Conservation (phyloP, 1,140 invertebrate species). For the Macrosteles quadrilineatus region DNA sequence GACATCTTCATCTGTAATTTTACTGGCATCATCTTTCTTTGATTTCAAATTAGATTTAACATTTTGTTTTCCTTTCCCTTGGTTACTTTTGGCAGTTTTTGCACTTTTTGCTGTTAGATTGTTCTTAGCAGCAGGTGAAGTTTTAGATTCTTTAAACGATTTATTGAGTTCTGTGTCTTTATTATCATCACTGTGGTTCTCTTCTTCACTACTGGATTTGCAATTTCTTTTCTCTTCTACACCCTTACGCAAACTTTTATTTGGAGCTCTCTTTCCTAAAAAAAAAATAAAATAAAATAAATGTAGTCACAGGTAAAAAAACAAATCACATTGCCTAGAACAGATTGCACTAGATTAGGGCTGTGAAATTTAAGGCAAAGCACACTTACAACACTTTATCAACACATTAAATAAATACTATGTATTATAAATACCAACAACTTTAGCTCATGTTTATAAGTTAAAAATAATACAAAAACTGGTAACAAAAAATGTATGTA, state of each 20-base stretch:
- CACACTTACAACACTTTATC: too few species aligned
- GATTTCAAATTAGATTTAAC: background rate
- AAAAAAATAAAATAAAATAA: background rate
- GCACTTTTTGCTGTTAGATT: background rate
- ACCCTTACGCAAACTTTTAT: slow-evolving; percentile 56
- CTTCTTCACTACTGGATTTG: slow-evolving; percentile 44
- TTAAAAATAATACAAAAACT: too few species aligned
- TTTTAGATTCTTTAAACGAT: slow-evolving; percentile 22
- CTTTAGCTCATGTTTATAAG: too few species aligned
- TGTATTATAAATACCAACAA: too few species aligned
- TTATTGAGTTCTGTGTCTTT: slow-evolving; percentile 39
- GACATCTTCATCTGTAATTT: background rate
- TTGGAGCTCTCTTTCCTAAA: slow-evolving; percentile 51
- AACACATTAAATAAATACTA: too few species aligned
- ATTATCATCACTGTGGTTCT: slow-evolving; percentile 34
- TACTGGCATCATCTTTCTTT: background rate
- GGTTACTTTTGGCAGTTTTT: too few species aligned
- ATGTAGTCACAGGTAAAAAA: background rate
- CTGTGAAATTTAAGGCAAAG: too few species aligned
- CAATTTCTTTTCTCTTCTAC: slow-evolving; percentile 55
- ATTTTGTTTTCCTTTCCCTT: too few species aligned
- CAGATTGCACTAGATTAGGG: too few species aligned
- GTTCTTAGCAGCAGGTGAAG: background rate
- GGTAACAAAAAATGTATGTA: too few species aligned
- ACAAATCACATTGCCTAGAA: too few species aligned